Conservation (phyloP, 2,113 vertebrate species). For the Paedocypris sp. region DNA sequence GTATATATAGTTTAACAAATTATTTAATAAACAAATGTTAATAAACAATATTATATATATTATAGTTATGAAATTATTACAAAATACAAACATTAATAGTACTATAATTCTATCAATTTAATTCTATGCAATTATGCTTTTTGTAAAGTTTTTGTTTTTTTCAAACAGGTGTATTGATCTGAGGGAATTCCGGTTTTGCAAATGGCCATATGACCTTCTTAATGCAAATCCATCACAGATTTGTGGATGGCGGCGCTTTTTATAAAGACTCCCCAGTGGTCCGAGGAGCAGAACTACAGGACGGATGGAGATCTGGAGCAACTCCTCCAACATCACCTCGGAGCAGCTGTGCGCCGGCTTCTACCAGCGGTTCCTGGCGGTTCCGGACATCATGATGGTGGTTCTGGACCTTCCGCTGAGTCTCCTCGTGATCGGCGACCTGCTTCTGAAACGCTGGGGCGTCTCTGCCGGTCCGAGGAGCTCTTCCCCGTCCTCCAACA, state of each 20-base stretch:
- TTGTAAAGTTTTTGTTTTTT: too few relatives aligned
- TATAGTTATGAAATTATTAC: too few relatives aligned
- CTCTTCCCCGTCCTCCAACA: background rate
- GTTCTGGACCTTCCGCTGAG: background rate
- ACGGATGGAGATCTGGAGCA: background rate
- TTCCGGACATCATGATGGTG: background rate
- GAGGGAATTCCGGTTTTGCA: slow-evolving; percentile 7
- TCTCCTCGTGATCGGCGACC: background rate
- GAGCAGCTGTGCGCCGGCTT: background rate
- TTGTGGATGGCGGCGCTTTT: background rate
- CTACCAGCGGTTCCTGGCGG: background rate
- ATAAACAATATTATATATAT: too few relatives aligned
- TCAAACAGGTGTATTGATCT: background rate
- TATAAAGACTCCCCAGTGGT: too few relatives aligned
- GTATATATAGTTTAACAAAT: too few relatives aligned
- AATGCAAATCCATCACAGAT: slow-evolving; percentile 2
- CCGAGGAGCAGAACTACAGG: too few relatives aligned
- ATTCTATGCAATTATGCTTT: too few relatives aligned
- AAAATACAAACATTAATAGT: too few relatives aligned
- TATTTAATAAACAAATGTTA: too few relatives aligned
- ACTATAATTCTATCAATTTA: too few relatives aligned
- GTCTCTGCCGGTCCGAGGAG: background rate
- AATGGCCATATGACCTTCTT: background rate
- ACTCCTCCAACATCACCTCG: background rate
- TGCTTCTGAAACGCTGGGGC: background rate